Base-by-base conservation (phyloP, 2,113 vertebrate genomes). In the Mola mola region DNA sequence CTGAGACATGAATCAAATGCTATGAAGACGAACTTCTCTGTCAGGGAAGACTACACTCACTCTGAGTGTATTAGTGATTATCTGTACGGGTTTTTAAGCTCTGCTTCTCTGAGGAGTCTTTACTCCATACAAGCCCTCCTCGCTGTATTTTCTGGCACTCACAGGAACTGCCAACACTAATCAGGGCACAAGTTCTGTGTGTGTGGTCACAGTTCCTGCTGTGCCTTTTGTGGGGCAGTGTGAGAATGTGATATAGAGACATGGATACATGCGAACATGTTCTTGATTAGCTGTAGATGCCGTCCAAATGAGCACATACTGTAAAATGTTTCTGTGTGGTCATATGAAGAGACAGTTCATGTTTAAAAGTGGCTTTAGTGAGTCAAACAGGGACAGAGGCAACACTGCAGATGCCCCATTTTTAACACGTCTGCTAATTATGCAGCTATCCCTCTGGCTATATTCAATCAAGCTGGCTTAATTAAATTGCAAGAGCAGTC, bases 31-130 rank as follows among this genome's bases (percentile, higher is more conserved):
- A n/a, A n/a, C 65, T 72, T 46, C 26, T 63, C 59, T 75, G 66
- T 66, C 71, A 51, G 57, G 0, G 26, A 36, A 22, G 49, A 79
- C 62, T 67, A 52, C 70, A 24, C 22, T 66, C 64, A 48, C 42
- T 51, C 25, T 4, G 17, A 28, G 44, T 36, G 70, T 74, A 67
- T 83, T 56, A 72, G 68, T 56, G 64, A 24, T 51, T 59, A 49
- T 73, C 67, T 74, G 57, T 82, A 79, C 60, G 61, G 50, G 72
- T 75, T 67, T 78, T 85, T 88, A 89, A 90, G 79, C 84, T 84
- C 71, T 78, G 56, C 43, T 77, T 68, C 47, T 44, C 19, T 57
- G 57, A 66, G 60, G 44, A 49, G 62, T 74, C n/a, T 74, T 84
- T 75, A 75, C 79, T 87, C 60, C 63, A 77, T 75, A 81, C 73